Evolutionary conservation across 2,113 vertebrate species (phyloP).

Genomic region (Muntiacus muntjak): DNA sequence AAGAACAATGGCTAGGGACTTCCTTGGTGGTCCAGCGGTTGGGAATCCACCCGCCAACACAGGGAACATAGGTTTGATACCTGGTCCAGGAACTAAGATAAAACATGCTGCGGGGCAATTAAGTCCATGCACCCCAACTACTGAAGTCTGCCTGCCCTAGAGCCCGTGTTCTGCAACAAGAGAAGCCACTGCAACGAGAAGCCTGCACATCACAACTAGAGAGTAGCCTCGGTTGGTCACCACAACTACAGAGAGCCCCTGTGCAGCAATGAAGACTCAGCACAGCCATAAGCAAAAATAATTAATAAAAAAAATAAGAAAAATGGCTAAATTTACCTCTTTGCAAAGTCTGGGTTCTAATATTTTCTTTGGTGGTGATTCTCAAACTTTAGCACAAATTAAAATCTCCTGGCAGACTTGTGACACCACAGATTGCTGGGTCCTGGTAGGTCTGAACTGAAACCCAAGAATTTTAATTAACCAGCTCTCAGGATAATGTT

Average conservation of each 20-base stretch:
- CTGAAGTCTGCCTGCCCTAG: neutral
- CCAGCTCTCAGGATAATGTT: neutral
- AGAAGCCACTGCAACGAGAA: neutral
- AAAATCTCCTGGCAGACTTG: neutral
- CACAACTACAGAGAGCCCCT: neutral
- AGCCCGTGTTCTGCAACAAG: neutral
- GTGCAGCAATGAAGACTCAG: neutral
- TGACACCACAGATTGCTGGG: neutral
- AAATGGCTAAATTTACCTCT: neutral
- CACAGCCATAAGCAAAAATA: neutral
- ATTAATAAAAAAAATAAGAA: neutral
- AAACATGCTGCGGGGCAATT: neutral
- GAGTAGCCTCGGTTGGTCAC: neutral
- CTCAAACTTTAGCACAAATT: neutral
- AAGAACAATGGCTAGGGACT: neutral
- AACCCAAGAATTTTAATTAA: neutral
- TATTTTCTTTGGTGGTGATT: neutral
- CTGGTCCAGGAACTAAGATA: neutral
- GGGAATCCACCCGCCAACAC: neutral
- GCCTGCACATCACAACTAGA: neutral
- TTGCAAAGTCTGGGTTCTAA: neutral
- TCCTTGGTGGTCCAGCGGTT: neutral
- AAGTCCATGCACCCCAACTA: neutral
- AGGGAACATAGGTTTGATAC: neutral
- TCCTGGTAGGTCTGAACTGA: neutral